These are phyloP conservation scores for Homarus gammarus DNA, from an alignment of 2,888 invertebrate species.

Conservation along the genomic window DNA sequence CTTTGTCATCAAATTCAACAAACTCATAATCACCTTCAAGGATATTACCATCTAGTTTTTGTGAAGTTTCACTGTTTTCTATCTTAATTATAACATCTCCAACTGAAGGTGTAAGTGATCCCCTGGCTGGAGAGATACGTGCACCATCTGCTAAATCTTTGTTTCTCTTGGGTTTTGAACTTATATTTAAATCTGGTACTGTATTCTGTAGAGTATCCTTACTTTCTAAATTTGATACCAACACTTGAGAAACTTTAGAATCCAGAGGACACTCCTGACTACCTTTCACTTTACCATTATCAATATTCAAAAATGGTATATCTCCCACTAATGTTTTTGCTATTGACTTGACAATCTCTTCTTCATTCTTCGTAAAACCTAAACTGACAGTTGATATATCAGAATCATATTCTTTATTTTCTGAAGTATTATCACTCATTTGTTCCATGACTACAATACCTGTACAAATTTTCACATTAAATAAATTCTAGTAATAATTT, in stretches of 20 bases:
- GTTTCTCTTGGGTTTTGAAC: background rate
- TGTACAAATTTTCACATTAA: background rate
- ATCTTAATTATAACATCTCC: background rate
- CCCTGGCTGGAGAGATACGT: background rate
- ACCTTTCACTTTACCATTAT: background rate
- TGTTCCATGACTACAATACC: background rate
- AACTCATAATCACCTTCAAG: background rate
- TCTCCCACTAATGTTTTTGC: no score
- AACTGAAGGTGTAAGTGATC: background rate
- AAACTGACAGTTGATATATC: background rate
- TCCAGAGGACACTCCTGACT: background rate
- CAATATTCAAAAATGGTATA: background rate
- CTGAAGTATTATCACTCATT: background rate
- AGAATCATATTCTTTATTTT: background rate
- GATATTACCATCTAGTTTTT: background rate
- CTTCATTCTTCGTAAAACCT: background rate
- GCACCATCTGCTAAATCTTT: background rate
- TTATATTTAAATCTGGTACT: background rate
- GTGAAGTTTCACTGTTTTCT: background rate
- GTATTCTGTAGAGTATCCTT: background rate
- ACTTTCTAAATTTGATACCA: background rate
- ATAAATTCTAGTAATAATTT: background rate
- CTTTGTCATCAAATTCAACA: background rate
- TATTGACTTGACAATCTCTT: background rate
- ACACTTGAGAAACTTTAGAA: background rate